Evolutionary conservation across 2,797 vertebrate species (phyloP).

Genomic region (Eidolon dupreanum): DNA sequence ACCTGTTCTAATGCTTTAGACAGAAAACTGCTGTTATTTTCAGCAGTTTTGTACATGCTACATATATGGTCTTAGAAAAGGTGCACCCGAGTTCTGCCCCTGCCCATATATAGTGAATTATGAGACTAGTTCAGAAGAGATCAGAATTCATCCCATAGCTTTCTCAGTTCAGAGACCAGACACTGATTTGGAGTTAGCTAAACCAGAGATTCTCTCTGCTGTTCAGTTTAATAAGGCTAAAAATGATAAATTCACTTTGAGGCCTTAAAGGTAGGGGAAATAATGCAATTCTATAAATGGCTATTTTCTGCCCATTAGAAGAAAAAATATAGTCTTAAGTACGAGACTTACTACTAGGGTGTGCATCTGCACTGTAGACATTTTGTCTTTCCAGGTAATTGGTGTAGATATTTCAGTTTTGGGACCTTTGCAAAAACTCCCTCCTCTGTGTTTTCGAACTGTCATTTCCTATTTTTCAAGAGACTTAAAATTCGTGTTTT

Average conservation of each 20-base stretch:
- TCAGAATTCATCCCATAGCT: not conserved
- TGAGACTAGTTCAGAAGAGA: not conserved
- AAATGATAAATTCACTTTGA: not conserved
- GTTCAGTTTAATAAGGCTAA: not conserved
- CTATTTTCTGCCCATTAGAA: not conserved
- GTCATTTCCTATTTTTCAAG: not conserved
- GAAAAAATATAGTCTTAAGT: not conserved
- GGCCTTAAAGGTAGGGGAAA: not conserved
- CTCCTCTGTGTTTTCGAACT: not conserved
- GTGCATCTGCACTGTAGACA: not conserved
- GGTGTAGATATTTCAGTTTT: not conserved
- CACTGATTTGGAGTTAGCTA: not conserved
- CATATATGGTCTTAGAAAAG: not conserved
- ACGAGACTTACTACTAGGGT: not conserved
- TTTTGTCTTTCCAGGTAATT: not conserved
- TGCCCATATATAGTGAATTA: constrained; percentile 56
- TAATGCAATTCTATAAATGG: not conserved
- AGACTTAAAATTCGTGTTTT: not conserved
- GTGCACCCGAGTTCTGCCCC: not conserved
- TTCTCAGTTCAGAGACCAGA: not conserved
- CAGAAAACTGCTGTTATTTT: not conserved
- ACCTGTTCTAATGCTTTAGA: not conserved
- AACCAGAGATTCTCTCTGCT: not conserved
- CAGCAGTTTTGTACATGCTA: not conserved
- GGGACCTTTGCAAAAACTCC: not conserved